A percentile compares a stretch with the other conserved stretches of the same genome.
Evolutionary conservation across 2,113 vertebrate species (phyloP).

Genomic region (Piprites chloris): DNA sequence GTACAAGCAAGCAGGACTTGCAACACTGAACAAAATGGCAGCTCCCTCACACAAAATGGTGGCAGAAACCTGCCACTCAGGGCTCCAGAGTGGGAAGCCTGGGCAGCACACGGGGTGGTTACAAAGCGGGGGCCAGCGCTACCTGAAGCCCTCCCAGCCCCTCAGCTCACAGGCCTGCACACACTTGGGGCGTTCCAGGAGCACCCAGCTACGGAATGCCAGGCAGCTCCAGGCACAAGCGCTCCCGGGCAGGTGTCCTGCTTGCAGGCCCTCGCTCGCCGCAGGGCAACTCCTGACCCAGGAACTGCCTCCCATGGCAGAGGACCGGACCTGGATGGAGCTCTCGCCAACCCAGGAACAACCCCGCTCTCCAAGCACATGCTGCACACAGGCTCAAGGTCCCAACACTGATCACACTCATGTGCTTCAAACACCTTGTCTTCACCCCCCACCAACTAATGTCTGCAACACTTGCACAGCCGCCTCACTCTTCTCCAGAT

Average conservation of each 20-base stretch:
- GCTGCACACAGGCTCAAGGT: too few relatives aligned
- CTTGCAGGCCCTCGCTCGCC: fast-evolving
- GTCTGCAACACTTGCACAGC: fast-evolving
- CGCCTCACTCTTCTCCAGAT: neutral
- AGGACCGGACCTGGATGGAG: fast-evolving
- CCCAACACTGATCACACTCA: too few relatives aligned
- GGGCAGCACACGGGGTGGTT: fast-evolving
- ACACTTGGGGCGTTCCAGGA: neutral
- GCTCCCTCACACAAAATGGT: neutral
- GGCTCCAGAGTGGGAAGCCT: fast-evolving
- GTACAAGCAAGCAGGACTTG: too few relatives aligned
- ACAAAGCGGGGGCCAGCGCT: fast-evolving
- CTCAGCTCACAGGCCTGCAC: fast-evolving
- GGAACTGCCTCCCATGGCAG: fast-evolving
- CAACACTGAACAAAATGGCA: neutral
- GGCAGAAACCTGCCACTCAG: neutral
- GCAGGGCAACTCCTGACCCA: fast-evolving
- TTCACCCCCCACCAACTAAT: too few relatives aligned
- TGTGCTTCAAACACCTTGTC: too few relatives aligned
- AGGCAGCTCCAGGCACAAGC: neutral
- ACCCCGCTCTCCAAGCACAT: too few relatives aligned
- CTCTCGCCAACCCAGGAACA: too few relatives aligned
- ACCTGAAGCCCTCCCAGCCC: neutral
- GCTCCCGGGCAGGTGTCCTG: fast-evolving
- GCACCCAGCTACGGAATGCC: fast-evolving